Evolutionary conservation across 2,113 vertebrate species (phyloP), one percentile per base, ranked within the genome.

Genomic region (Cynopterus brachyotis): DNA sequence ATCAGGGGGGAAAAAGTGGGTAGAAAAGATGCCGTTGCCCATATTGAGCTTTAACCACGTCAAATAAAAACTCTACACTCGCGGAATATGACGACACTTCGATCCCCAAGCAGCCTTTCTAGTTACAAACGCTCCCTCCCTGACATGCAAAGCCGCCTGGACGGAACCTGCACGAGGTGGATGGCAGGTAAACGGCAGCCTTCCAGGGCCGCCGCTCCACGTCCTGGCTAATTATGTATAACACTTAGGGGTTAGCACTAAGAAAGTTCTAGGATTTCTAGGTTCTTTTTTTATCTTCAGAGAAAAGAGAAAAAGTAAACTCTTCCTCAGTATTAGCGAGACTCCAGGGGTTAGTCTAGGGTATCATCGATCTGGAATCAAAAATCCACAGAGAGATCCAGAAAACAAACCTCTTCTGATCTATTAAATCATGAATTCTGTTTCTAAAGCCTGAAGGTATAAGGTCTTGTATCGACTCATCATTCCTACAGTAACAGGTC

Each of bases 201-300:
- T 12, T 73, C 78, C 82, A 79, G 73, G 57, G 40, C 40, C 32
- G 82, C 62, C 12, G 12, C 50, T 70, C 60, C 35, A 2, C 32
- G 13, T 82, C 37, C 55, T 86, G 50, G 82, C 37, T 92, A 37
- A 91, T 11, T 37, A 60, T 53, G 37, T 55, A 67, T 67, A 85
- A 82, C 35, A 37, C n/a, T 72, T 93, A 75, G n/a, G 89, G 45
- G 9, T 82, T 70, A 89, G 76, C n/a, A 55, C 40, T 75, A 66
- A 70, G 12, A 53, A 17, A 92, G 37, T 82, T 53, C 53, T 83
- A 53, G 6, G 45, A 86, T 59, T 85, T 91, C 62, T 79, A 62
- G 64, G 67, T 89, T 81, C 60, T 79, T 89, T 96, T 76, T 76
- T 78, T 75, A 89, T 89, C 83, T 85, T 93, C 50, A 85, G 15